Base-by-base conservation (phyloP, 2,113 vertebrate genomes). In the Eolophus roseicapilla region DNA sequence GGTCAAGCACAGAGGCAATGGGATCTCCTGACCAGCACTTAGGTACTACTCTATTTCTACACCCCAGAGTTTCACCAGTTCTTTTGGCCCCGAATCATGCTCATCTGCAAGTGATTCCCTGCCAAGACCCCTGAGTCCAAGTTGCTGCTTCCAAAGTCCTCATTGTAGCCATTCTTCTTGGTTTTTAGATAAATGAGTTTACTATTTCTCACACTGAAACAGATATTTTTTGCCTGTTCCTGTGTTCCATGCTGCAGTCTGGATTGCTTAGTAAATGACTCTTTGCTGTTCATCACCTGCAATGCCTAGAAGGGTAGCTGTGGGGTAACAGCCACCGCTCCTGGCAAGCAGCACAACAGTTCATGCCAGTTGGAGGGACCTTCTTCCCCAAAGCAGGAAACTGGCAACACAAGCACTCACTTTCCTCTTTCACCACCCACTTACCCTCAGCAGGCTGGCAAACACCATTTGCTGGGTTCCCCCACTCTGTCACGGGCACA, bases 361-460 rank as follows among this genome's bases (percentile, higher is more conserved):
- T 88, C 60, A 5, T 87, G 95, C 95, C 94, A 96, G 91, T 47
- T 95, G 88, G 92, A 96, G 89, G 69, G 69, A 96, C 96, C 91
- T 91, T 89, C 91, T 60, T 86, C 73, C 57, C 47, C 77, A 78
- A 84, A 86, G 88, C 35, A 46, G 92, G 76, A 88, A 93, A 88
- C 91, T 93, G 95, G 95, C 96, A 96, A 33, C 46, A 50, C 0
- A 4, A 94, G 90, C 0, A 0, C 79, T 95, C 6, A 0, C 83
- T 92, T 95, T 79, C 91, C 65, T 91, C 35, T 93, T 21, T 88
- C 94, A 86, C 95, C 95, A 93, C 94, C 95, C 95, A 97, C 95
- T 52, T 55, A 50, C 73, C 80, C 69, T 67, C 7, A 4, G 69
- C 91, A 79, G 77, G 86, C 89, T 95, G 95, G 95, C 93, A 95